Evolutionary conservation across 2,888 invertebrate species (phyloP).

Genomic region (Sthenelais limicola): DNA sequence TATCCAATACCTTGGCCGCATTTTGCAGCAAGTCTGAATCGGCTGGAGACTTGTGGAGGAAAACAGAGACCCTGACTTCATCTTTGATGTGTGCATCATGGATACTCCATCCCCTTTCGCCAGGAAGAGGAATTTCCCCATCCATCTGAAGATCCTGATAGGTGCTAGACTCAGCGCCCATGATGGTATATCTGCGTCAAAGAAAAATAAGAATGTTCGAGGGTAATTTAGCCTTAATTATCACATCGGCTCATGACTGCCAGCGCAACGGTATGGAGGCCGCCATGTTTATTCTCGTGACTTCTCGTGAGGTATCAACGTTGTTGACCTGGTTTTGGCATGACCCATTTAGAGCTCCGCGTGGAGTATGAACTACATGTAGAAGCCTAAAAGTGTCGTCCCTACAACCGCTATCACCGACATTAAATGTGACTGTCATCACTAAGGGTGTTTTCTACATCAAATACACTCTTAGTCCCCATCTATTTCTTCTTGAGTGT

Average conservation of each 20-base stretch:
- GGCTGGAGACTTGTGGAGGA: constrained; percentile 22
- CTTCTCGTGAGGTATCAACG: background rate
- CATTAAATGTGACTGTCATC: too few species aligned
- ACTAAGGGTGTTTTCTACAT: too few species aligned
- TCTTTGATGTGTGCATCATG: constrained; percentile 15
- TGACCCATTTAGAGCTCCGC: background rate
- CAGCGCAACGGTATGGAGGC: background rate
- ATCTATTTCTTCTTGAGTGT: too few species aligned
- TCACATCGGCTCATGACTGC: background rate
- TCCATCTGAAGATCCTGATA: constrained; percentile 30
- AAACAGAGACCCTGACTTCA: constrained; percentile 21
- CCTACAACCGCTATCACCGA: too few species aligned
- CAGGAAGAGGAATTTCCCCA: constrained; percentile 6
- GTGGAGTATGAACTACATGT: background rate
- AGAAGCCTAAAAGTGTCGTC: too few species aligned
- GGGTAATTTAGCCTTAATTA: too few species aligned
- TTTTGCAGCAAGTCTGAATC: constrained; percentile 36
- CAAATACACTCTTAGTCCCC: too few species aligned
- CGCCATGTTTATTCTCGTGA: constrained; percentile 21
- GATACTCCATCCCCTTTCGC: constrained; percentile 29
- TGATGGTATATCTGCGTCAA: too few species aligned
- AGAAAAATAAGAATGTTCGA: too few species aligned
- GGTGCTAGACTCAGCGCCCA: constrained; percentile 34
- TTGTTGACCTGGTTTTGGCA: constrained; percentile 5
- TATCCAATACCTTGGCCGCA: constrained; percentile 42